phyloP scores from a whole-genome alignment of 2,888 invertebrate species.

The Xestia sexstrigata region DNA sequence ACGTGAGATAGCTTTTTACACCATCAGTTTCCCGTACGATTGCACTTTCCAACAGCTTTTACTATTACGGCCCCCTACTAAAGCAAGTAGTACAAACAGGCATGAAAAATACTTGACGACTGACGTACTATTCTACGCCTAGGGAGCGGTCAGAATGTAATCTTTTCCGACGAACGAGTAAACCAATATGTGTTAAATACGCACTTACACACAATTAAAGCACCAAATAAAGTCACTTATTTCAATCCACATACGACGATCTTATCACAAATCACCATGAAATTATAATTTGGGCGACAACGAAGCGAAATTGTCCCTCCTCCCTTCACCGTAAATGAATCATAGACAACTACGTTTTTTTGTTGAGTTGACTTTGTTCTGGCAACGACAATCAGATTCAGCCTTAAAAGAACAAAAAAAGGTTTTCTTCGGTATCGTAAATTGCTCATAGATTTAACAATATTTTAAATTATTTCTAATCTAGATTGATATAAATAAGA shows the following conservation, averaged over 20 bases:
- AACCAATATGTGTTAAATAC: constrained; percentile 70
- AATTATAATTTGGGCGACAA: constrained; percentile 86
- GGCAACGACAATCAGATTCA: constrained; percentile 49
- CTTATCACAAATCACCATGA: constrained; percentile 82
- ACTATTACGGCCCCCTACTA: constrained; percentile 87
- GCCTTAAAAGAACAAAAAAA: constrained; percentile 13
- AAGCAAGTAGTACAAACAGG: constrained; percentile 88
- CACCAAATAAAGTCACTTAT: constrained; percentile 81
- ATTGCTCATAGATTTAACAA: no score
- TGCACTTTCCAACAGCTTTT: constrained; percentile 90
- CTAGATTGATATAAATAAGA: not conserved
- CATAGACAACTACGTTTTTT: constrained; percentile 80
- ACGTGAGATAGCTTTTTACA: constrained; percentile 88
- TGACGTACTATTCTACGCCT: constrained; percentile 86
- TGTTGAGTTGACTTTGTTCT: constrained; percentile 53
- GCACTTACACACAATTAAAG: constrained; percentile 77
- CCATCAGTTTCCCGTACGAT: constrained; percentile 84
- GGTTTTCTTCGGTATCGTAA: not conserved
- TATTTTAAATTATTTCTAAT: not conserved
- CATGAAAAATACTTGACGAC: constrained; percentile 88
- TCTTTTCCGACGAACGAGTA: constrained; percentile 77
- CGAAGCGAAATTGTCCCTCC: constrained; percentile 88
- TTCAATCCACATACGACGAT: constrained; percentile 79
- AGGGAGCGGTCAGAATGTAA: constrained; percentile 89
- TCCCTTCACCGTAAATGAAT: constrained; percentile 86